These are phyloP conservation scores for Rhea pennata DNA, from an alignment of 2,113 vertebrate species.

Conservation along the genomic window DNA sequence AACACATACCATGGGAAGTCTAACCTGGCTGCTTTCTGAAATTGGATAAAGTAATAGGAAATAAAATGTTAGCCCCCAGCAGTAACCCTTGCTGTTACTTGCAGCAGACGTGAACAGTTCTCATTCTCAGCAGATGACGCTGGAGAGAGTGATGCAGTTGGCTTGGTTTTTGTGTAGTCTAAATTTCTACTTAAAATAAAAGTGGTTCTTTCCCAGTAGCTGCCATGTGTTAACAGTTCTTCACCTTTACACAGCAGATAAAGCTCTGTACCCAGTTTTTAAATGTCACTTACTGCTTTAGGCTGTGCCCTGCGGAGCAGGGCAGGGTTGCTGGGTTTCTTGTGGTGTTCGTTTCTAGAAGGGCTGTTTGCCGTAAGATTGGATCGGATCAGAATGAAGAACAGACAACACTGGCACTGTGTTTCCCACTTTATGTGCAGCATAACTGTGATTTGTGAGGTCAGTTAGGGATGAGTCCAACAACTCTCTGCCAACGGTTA, in stretches of 20 bases:
- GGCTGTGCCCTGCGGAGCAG: background rate
- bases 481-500: background rate
- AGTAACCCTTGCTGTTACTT: background rate
- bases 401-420: rapidly evolving
- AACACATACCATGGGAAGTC: rapidly evolving
- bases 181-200: background rate
- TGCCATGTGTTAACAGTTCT: background rate
- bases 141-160: background rate
- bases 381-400: rapidly evolving
- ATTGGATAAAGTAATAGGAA: background rate
- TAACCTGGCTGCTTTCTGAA: background rate
- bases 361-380: rapidly evolving
- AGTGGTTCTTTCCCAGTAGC: background rate
- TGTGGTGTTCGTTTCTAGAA: rapidly evolving
- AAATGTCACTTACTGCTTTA: background rate
- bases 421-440: rapidly evolving
- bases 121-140: background rate
- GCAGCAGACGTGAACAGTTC: background rate
- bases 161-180: background rate
- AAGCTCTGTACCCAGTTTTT: background rate
- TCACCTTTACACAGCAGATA: background rate
- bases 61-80: background rate
- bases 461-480: background rate
- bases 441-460: rapidly evolving
- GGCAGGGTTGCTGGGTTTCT: background rate